A percentile compares a stretch with the other conserved stretches of the same genome.
These are phyloP conservation scores for Ambastaia sidthimunki DNA, from an alignment of 2,797 vertebrate species.

Conservation along the genomic window DNA sequence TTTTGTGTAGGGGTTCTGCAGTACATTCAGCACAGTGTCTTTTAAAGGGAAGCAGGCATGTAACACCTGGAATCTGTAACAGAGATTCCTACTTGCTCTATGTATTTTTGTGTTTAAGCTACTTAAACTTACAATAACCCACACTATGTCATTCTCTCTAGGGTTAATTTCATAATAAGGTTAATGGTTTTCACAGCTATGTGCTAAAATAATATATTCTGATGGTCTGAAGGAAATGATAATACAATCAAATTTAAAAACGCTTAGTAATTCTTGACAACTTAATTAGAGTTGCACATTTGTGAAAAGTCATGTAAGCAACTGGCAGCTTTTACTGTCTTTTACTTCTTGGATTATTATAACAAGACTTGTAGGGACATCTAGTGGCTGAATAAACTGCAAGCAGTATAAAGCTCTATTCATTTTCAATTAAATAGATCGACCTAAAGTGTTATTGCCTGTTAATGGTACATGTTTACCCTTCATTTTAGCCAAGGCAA, in stretches of 20 bases:
- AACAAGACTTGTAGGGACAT: constrained; percentile 49
- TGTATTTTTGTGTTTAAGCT: not conserved
- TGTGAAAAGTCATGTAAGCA: not conserved
- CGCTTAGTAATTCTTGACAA: not conserved
- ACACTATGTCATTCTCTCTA: not conserved
- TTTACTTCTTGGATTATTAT: not conserved
- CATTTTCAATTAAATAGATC: not conserved
- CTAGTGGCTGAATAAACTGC: constrained; percentile 50
- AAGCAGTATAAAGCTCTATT: not conserved
- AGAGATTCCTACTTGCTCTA: not conserved
- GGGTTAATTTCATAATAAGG: not conserved
- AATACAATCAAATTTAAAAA: not conserved
- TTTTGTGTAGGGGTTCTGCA: not conserved
- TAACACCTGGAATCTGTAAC: not conserved
- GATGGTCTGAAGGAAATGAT: not conserved
- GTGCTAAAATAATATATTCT: not conserved
- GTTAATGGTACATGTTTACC: too few relatives aligned
- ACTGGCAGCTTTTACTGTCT: not conserved
- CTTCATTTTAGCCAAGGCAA: too few relatives aligned
- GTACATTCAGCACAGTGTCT: not conserved
- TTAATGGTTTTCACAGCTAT: not conserved
- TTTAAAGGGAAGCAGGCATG: not conserved
- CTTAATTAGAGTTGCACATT: not conserved
- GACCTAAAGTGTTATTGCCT: too few relatives aligned
- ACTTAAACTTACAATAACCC: not conserved